Evolutionary conservation across 1,140 invertebrate genomes (phyloP), one percentile per base, ranked within the genome.

Genomic region (Theocolax elegans): DNA sequence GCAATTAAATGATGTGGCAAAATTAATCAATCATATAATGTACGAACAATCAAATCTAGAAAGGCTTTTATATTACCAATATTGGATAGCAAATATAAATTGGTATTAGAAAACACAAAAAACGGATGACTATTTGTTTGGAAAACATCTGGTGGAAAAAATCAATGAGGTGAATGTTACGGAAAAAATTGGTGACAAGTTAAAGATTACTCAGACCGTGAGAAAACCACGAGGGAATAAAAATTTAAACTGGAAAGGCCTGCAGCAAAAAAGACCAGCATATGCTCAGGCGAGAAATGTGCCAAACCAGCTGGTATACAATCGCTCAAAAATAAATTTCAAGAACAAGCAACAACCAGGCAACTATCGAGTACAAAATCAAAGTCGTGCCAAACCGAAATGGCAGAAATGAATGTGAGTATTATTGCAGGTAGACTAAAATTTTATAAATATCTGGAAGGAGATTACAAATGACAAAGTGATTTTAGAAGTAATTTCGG

Each of bases 341-440:
- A 59, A 8, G 44, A 15, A n/a, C 6, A 8, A 44, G 15, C 56
- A 59, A 15, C 56, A n/a, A 35, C 31, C 31, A 6, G 21, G 21
- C 21, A 59, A 59, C 12, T 38, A 59, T 1, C n/a, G 17, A n/a
- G 56, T 6, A 15, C 15, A n/a, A 15, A 25, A 7, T 10, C 31
- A 35, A 35, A 35, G 10, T 35, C 31, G 31, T 6, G 4, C 10
- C 31, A 19, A 3, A 12, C 13, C 2, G 15, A 3, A 4, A 17
- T 1, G 10, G 1, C 56, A 40, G 13, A 40, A 59, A 12, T 59
- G 46, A 67, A 66, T 38, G 66, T 72, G 67, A 31, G 71, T 73
- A 67, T 31, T 6, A 35, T 35, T 27, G 66, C 66, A 35, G 75
- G 73, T 12, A 68, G 75, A 56, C 58, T 76, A 65, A 73, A 63